These are phyloP conservation scores for Elanoides forficatus DNA, from an alignment of 2,113 vertebrate species.

Conservation along the genomic window DNA sequence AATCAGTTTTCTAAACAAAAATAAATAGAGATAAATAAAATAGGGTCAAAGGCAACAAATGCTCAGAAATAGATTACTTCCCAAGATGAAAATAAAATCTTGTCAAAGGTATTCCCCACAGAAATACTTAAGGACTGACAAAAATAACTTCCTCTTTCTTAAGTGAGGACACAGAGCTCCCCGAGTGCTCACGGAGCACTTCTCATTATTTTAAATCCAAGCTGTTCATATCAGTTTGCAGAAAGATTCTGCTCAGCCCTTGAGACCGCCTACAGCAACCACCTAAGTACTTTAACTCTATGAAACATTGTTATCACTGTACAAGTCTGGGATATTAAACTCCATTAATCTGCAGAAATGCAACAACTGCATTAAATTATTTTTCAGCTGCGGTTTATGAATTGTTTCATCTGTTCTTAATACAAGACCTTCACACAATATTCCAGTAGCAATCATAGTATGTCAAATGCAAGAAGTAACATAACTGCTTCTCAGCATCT, in stretches of 20 bases:
- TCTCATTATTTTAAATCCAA: neutral
- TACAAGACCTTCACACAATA: neutral
- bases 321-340: neutral
- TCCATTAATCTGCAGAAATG: neutral
- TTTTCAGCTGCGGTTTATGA: neutral
- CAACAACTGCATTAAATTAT: neutral
- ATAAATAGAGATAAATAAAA: neutral
- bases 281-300: neutral
- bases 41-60: neutral
- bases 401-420: neutral
- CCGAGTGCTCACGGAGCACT: neutral
- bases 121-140: neutral
- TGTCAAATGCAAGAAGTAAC: neutral
- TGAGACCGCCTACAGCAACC: neutral
- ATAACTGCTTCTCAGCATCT: neutral
- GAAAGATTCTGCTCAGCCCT: neutral
- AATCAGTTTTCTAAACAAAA: slow-evolving; percentile 83
- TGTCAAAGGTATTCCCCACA: neutral
- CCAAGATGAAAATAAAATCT: neutral
- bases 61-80: neutral
- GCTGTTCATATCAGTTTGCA: neutral
- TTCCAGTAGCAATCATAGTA: neutral
- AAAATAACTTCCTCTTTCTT: neutral
- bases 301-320: neutral
- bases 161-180: neutral